Base-by-base conservation (phyloP, 2,797 vertebrate genomes). In the Poecilia wingei region DNA sequence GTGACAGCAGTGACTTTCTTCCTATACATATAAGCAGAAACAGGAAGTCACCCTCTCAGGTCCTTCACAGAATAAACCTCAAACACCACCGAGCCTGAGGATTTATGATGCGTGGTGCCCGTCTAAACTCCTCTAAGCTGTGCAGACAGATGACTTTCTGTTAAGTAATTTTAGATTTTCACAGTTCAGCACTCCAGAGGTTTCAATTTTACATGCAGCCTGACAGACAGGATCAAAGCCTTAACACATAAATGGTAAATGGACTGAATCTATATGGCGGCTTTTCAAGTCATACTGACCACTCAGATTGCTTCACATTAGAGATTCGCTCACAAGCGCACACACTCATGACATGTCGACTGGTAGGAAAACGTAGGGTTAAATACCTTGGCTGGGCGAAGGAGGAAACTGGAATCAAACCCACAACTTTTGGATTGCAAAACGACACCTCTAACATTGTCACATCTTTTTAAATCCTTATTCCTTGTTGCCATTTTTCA, bases 31-130 rank as follows among this genome's bases (percentile, higher is more conserved):
- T 41, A 49, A 31, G 25, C 16, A 47, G 73, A 41, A 61, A 36
- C 25, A 39, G 1, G 45, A 43, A 49, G n/a, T 72, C 41, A 6
- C 57, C 1, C 33, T 3, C 69, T 66, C 45, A 59, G 33, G 61
- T 78, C 55, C 51, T 25, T 74, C 13, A 45, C 41, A 64, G 49
- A 68, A 77, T 25, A 53, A 76, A 25, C 20, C 43, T 72, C 59
- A 51, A 74, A 22, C 33, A 76, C 22, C 66, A 31, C 10, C 61
- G 18, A 72, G 36, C 13, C 59, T 61, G n/a, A 72, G 25, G 64
- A 43, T 46, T 69, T 75, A 3, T 46, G 46, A 74, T 57, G 72
- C 74, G 39, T 74, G 41, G n/a, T 70, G 22, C 25, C 25, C 45
- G 3, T 71, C n/a, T 7, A 57, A 53, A 51, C 43, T 73, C 2